A percentile compares a stretch with the other conserved stretches of the same genome.
Evolutionary conservation across 2,113 vertebrate genomes (phyloP).

Genomic region (Beaufortia kweichowensis): DNA sequence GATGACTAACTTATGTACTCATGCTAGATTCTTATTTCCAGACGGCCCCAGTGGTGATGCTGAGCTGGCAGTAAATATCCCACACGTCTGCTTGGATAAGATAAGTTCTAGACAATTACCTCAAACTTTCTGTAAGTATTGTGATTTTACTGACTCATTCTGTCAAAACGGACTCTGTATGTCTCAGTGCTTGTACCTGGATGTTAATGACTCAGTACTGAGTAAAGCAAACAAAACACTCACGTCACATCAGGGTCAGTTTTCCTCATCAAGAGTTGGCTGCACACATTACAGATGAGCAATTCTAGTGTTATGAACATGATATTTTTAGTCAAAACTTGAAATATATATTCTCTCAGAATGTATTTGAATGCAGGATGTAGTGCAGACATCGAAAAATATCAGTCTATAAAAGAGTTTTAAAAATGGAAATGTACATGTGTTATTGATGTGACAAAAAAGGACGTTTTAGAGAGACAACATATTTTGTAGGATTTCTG

Average conservation of each 20-base stretch:
- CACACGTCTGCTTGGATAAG: neutral
- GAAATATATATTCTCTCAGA: no score
- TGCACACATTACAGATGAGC: neutral
- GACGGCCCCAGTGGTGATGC: neutral
- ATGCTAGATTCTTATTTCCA: slow-evolving; percentile 9
- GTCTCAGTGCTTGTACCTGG: neutral
- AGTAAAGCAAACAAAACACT: neutral
- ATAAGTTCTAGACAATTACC: neutral
- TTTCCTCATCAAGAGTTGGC: neutral
- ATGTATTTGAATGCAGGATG: no score
- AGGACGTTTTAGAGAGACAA: no score
- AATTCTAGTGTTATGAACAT: no score
- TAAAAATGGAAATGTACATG: no score
- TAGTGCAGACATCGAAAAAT: no score
- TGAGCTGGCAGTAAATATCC: slow-evolving; percentile 12
- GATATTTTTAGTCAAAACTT: no score
- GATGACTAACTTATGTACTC: neutral
- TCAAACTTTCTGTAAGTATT: neutral
- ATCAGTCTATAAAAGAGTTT: no score
- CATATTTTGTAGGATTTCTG: no score
- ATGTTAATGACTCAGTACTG: slow-evolving; percentile 19
- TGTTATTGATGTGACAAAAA: no score
- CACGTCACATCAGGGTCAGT: neutral
- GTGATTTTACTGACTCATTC: neutral
- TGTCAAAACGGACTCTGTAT: neutral